Evolutionary conservation across 2,113 vertebrate species (phyloP).

Genomic region (Pao palembangensis): DNA sequence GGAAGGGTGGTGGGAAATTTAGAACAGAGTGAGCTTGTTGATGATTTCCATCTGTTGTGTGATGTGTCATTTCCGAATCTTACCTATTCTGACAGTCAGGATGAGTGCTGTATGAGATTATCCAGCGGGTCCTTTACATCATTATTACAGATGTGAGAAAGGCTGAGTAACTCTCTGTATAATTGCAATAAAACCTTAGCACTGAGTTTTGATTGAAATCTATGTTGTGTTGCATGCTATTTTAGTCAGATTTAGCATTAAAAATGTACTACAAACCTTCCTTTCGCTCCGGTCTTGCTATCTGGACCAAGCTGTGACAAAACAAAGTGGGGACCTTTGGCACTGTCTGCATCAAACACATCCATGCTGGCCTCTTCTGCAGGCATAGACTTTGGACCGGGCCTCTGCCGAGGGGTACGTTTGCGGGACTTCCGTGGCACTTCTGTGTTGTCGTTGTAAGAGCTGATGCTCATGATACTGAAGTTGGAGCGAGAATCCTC

Average conservation of each 20-base stretch:
- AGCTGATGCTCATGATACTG: conserved; percentile 92
- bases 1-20: conserved; percentile 42
- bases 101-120: conserved; percentile 20
- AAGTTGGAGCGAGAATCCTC: conserved; percentile 98
- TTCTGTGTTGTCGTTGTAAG: conserved; percentile 99
- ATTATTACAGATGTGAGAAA: not conserved
- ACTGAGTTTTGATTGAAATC: too few relatives aligned
- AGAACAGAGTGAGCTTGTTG: conserved; percentile 27
- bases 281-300: conserved; percentile 90
- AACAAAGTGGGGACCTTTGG: conserved; percentile 99
- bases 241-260: too few relatives aligned
- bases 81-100: conserved; percentile 14
- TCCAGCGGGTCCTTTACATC: not conserved
- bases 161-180: too few relatives aligned
- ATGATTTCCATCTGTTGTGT: conserved; percentile 45
- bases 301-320: conserved; percentile 95
- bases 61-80: conserved; percentile 29
- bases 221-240: too few relatives aligned
- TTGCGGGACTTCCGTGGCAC: conserved; percentile 98
- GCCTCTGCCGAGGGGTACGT: conserved; percentile 94
- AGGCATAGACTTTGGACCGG: conserved; percentile 85
- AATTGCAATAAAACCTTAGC: too few relatives aligned
- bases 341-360: conserved; percentile 98
- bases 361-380: conserved; percentile 91
- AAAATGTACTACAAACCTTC: conserved; percentile 73